Percentiles rank a stretch among this genome's conserved stretches.
phyloP scores from a whole-genome alignment of 2,113 vertebrate genomes.

The Nannobrachium achirus region DNA sequence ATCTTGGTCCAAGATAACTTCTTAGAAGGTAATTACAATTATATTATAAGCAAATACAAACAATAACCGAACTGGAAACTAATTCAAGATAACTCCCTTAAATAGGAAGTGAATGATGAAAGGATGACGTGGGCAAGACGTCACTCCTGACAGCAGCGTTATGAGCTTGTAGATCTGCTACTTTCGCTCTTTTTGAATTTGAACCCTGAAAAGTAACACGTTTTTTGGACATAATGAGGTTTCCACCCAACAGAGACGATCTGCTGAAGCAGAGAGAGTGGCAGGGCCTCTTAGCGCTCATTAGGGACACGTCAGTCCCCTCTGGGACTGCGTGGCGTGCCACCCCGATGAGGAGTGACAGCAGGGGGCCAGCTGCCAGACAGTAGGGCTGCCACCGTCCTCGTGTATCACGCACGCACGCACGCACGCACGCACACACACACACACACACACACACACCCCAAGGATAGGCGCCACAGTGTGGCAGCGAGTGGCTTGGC shows the following conservation, averaged over 20 bases:
- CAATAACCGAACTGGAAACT: too few relatives aligned
- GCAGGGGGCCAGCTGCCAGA: conserved; percentile 27
- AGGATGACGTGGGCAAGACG: too few relatives aligned
- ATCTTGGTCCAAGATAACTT: too few relatives aligned
- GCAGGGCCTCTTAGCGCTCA: conserved; percentile 22
- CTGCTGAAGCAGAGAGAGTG: background rate
- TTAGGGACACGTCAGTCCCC: conserved; percentile 41
- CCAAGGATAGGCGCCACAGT: background rate
- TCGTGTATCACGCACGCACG: background rate
- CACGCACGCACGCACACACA: conserved; percentile 3
- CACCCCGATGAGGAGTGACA: conserved; percentile 45
- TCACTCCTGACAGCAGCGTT: too few relatives aligned
- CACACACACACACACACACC: background rate
- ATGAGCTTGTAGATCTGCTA: too few relatives aligned
- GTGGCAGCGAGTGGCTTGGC: background rate
- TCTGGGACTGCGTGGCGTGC: conserved; percentile 23
- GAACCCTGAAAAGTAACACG: too few relatives aligned
- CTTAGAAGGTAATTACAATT: too few relatives aligned
- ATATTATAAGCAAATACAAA: too few relatives aligned
- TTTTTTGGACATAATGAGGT: too few relatives aligned
- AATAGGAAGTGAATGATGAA: too few relatives aligned
- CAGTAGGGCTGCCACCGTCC: background rate
- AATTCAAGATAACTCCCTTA: too few relatives aligned
- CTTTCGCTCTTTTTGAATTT: too few relatives aligned
- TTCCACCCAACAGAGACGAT: background rate